Conservation (phyloP, 1,140 invertebrate genomes). For the Rhysida immarginata region DNA sequence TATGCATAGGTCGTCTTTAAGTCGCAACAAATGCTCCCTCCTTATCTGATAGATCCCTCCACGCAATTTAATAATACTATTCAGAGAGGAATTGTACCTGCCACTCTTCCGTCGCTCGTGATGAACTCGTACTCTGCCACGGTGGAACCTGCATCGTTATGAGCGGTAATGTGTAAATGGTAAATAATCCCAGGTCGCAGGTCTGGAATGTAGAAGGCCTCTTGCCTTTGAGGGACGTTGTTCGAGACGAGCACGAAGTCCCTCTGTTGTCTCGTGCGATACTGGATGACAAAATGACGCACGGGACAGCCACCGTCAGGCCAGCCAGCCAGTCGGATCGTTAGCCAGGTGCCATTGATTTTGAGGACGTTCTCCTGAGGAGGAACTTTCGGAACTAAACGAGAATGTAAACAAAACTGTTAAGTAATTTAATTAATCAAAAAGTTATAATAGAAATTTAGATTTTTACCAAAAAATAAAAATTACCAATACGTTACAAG, state of each 20-base stretch:
- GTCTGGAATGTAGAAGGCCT: conserved; percentile 49
- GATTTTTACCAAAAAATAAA: neutral
- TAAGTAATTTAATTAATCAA: neutral
- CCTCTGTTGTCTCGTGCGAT: conserved; percentile 20
- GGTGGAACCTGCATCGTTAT: conserved; percentile 31
- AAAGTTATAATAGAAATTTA: neutral
- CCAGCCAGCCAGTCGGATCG: conserved; percentile 30
- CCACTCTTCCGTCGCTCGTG: no score
- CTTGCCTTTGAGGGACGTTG: conserved; percentile 23
- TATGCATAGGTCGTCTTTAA: no score
- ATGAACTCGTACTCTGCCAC: conserved; percentile 16
- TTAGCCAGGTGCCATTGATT: conserved; percentile 29
- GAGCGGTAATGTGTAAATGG: no score
- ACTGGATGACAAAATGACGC: conserved; percentile 29
- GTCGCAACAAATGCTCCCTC: no score
- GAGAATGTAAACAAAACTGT: neutral
- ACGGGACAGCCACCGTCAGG: conserved; percentile 31
- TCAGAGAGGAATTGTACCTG: no score
- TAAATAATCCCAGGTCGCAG: conserved; percentile 30
- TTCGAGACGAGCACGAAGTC: conserved; percentile 18
- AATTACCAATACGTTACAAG: neutral
- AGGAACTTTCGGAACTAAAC: conserved; percentile 19
- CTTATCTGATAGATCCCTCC: no score
- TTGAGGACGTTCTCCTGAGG: conserved; percentile 16
- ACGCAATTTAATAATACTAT: no score